A percentile compares a stretch with the other conserved stretches of the same genome.
Evolutionary conservation across 2,113 vertebrate species (phyloP).

Genomic region (Aegithalos caudatus): DNA sequence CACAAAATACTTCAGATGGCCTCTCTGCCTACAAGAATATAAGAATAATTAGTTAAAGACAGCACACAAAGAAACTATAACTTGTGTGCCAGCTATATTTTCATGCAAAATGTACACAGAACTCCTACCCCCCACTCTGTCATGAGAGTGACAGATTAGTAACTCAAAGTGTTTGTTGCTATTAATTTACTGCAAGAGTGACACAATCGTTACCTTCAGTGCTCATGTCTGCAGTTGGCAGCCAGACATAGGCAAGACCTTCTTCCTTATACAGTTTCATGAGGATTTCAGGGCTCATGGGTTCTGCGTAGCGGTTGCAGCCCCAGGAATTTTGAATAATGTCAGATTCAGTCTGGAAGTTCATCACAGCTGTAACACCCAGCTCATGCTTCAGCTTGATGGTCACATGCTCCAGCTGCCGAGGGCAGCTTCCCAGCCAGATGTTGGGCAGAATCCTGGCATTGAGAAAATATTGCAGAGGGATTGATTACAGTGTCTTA

Average conservation of each 20-base stretch:
- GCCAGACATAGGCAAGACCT: constrained; percentile 90
- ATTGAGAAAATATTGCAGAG: not conserved
- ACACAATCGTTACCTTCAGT: constrained; percentile 82
- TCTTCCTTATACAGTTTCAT: constrained; percentile 87
- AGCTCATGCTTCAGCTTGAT: constrained; percentile 91
- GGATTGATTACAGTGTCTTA: not conserved
- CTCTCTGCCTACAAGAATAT: not conserved
- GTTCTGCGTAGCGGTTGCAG: constrained; percentile 82
- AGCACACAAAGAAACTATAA: not conserved
- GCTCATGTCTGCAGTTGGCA: constrained; percentile 97
- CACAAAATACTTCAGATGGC: not conserved
- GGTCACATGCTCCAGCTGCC: constrained; percentile 89
- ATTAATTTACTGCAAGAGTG: not conserved
- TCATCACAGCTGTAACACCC: constrained; percentile 91
- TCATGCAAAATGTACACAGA: not conserved
- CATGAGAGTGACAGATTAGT: not conserved
- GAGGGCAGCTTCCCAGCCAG: constrained; percentile 96
- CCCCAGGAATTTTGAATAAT: constrained; percentile 89
- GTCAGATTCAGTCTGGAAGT: constrained; percentile 95
- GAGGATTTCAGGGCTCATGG: constrained; percentile 87
- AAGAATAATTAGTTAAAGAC: not conserved
- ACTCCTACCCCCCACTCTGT: not conserved
- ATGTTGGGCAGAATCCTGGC: constrained; percentile 89
- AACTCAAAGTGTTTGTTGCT: not conserved
- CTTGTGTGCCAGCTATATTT: not conserved